Evolutionary conservation across 2,113 vertebrate genomes (phyloP).

Genomic region (Eclectus roratus): DNA sequence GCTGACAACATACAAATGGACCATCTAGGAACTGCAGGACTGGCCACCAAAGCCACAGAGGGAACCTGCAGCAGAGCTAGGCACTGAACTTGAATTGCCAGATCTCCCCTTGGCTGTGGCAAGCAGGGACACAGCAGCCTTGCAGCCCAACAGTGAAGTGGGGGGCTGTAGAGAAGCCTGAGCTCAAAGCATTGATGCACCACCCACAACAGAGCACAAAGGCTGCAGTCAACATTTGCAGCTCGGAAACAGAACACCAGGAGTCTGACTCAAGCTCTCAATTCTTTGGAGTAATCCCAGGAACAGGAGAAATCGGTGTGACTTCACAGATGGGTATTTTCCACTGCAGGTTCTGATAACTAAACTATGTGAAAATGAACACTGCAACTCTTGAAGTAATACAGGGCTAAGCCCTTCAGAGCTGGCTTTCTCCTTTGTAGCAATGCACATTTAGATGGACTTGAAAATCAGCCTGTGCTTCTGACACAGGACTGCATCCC

Average conservation of each 20-base stretch:
- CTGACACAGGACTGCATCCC: not conserved
- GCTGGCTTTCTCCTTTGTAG: not conserved
- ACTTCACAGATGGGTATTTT: not conserved
- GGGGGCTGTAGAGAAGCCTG: accelerated
- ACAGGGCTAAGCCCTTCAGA: not conserved
- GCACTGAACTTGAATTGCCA: not conserved
- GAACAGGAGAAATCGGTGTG: not conserved
- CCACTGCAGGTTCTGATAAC: not conserved
- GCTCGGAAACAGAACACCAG: not conserved
- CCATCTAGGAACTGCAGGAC: not conserved
- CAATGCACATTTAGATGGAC: not conserved
- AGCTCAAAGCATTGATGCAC: accelerated
- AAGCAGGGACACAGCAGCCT: not conserved
- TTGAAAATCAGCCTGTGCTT: not conserved
- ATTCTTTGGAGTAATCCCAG: not conserved
- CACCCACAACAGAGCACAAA: not conserved
- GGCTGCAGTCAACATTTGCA: not conserved
- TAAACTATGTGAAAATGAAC: not conserved
- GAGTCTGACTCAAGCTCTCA: not conserved
- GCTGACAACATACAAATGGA: not conserved
- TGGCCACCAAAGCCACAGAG: not conserved
- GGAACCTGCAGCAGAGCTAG: not conserved
- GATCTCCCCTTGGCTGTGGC: not conserved
- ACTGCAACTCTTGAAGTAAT: not conserved
- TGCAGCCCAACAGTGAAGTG: not conserved